A percentile compares a stretch with the other conserved stretches of the same genome.
Evolutionary conservation across 2,888 invertebrate genomes (phyloP).

Genomic region (Incurvaria masculella): DNA sequence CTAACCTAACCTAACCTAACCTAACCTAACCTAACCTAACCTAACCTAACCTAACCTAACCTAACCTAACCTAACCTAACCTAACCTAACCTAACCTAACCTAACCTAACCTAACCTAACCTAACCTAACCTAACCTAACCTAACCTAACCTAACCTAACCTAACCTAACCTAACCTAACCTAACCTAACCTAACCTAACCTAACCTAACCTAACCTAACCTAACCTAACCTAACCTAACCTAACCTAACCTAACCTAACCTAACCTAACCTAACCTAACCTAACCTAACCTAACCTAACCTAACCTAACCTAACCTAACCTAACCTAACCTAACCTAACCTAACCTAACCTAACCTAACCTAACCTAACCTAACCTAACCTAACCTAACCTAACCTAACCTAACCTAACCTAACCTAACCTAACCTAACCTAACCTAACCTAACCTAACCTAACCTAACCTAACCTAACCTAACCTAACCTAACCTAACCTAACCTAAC

Average conservation of each 20-base stretch:
- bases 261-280: slow-evolving; percentile 12
- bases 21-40: slow-evolving; percentile 14
- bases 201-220: slow-evolving; percentile 16
- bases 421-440: slow-evolving; percentile 14
- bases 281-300: slow-evolving; percentile 9
- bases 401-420: slow-evolving; percentile 12
- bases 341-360: slow-evolving; percentile 13
- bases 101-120: slow-evolving; percentile 15
- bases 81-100: slow-evolving; percentile 15
- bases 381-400: slow-evolving; percentile 9
- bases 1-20: slow-evolving; percentile 14
- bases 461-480: slow-evolving; percentile 12
- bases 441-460: slow-evolving; percentile 10
- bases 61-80: slow-evolving; percentile 14
- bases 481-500: slow-evolving; percentile 12
- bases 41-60: slow-evolving; percentile 14
- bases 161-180: slow-evolving; percentile 17
- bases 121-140: slow-evolving; percentile 16
- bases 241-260: slow-evolving; percentile 16
- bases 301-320: slow-evolving; percentile 12
- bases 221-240: slow-evolving; percentile 16
- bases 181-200: slow-evolving; percentile 17
- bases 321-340: slow-evolving; percentile 12
- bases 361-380: slow-evolving; percentile 9
- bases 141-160: slow-evolving; percentile 14